Evolutionary conservation across 2,888 invertebrate genomes (phyloP).

Genomic region (Drosophila cognata): DNA sequence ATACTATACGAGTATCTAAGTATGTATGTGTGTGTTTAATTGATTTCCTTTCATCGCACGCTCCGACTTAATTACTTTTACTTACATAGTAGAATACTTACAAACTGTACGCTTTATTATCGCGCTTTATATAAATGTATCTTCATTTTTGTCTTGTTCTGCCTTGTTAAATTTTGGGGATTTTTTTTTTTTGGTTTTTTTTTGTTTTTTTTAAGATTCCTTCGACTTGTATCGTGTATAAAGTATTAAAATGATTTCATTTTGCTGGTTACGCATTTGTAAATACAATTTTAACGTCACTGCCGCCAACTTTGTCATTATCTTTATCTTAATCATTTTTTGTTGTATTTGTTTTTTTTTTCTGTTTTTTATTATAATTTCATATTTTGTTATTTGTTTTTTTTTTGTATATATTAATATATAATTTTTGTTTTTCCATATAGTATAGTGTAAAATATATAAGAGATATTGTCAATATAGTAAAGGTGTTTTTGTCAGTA

Average conservation of each 20-base stretch:
- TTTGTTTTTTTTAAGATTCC: slow-evolving; percentile 51
- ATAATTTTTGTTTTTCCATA: slow-evolving; percentile 73
- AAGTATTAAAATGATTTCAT: slow-evolving; percentile 82
- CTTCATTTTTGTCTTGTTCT: slow-evolving; percentile 56
- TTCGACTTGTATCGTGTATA: slow-evolving; percentile 76
- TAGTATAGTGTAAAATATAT: slow-evolving; percentile 85
- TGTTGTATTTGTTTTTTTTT: slow-evolving; percentile 29
- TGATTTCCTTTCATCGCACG: slow-evolving; percentile 56
- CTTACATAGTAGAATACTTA: slow-evolving; percentile 75
- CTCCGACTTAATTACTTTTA: slow-evolving; percentile 67
- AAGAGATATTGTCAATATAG: slow-evolving; percentile 85
- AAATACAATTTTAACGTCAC: slow-evolving; percentile 80
- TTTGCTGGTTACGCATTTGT: slow-evolving; percentile 75
- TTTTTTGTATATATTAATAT: slow-evolving; percentile 75
- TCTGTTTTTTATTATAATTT: slow-evolving; percentile 30
- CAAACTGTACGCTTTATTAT: slow-evolving; percentile 72
- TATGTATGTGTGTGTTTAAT: slow-evolving; percentile 56
- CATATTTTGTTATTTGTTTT: slow-evolving; percentile 33
- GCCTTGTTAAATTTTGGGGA: slow-evolving; percentile 48
- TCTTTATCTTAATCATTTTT: slow-evolving; percentile 40
- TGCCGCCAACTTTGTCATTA: slow-evolving; percentile 41
- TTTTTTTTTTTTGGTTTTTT: slow-evolving; percentile 12
- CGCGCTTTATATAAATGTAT: slow-evolving; percentile 64
- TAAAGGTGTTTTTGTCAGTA: slow-evolving; percentile 83
- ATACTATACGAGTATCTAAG: slow-evolving; percentile 36